Evolutionary conservation across 2,888 invertebrate species (phyloP), one percentile per base, ranked within the genome.

Genomic region (Geophilus truncorum): DNA sequence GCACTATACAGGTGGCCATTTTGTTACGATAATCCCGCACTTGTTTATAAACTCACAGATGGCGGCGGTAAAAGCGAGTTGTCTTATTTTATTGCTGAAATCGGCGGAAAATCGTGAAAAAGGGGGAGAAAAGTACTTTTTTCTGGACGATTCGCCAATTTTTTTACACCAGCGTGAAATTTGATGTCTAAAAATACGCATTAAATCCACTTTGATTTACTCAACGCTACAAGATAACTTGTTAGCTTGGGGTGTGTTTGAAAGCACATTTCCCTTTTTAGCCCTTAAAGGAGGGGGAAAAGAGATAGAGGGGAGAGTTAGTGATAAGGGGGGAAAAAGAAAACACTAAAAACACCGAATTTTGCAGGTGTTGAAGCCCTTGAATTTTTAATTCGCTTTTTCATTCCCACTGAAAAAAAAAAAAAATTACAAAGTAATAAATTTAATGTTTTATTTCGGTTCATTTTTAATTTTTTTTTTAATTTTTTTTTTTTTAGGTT

Each of bases 351-450:
- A 70, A 70, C 28, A 70, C 23, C 28, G 70, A 70, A 70, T 70
- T 28, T 70, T 12, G 70, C 70, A 70, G 70, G 70, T 70, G 70
- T 70, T 70, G 70, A 25, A n/a, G 70, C 1, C 70, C 70, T 70
- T 70, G 70, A 70, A 70, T 70, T 70, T 25, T 70, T 70, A 70
- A 70, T 28, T 45, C 18, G 15, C 32, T 32, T 32, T 32, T 32
- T 32, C 9, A 6, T 32, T 32, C 32, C 9, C 9, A 6, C 9
- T 32, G 6, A 18, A 51, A 51, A 1, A 6, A 18, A 51, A 51
- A 51, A 51, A 51, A 51, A 51, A n/a, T n/a, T n/a, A n/a, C n/a
- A n/a, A n/a, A n/a, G 21, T 51, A 51, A 51, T 51, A 51, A 51
- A 51, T 51, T 51, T 18, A 51, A 51, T 18, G 18, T 51, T 51